These are phyloP conservation scores for Empidonax alnorum DNA, from an alignment of 2,113 vertebrate genomes.

Conservation along the genomic window DNA sequence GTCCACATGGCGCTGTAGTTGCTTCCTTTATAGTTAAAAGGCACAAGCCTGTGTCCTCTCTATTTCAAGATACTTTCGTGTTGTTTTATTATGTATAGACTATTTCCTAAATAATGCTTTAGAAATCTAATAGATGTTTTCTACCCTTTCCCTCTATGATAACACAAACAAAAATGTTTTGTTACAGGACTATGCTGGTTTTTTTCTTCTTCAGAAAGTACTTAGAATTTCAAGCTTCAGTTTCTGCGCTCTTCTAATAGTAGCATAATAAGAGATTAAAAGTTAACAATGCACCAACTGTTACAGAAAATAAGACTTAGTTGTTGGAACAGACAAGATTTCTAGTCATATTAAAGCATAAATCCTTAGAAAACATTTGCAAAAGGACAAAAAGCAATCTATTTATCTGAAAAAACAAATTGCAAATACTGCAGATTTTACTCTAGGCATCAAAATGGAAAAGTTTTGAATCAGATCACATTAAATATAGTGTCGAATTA, in stretches of 20 bases:
- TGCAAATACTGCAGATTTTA: background rate
- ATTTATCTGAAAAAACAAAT: background rate
- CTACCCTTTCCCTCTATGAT: background rate
- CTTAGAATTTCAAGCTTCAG: background rate
- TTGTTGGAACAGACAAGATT: background rate
- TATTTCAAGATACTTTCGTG: rapidly evolving
- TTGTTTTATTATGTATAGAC: background rate
- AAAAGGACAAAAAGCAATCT: background rate
- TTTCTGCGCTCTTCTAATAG: background rate
- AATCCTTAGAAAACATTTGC: background rate
- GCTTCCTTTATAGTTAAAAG: background rate
- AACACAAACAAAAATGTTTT: background rate
- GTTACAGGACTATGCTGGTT: background rate
- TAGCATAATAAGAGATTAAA: background rate
- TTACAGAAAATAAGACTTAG: background rate
- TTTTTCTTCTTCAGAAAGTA: background rate
- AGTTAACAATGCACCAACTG: background rate
- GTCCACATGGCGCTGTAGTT: background rate
- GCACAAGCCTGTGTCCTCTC: background rate
- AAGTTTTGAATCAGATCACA: background rate
- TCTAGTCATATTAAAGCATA: background rate
- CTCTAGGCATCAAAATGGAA: background rate
- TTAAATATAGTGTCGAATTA: background rate
- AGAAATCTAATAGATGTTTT: background rate
- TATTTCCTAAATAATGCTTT: background rate